phyloP scores from a whole-genome alignment of 2,113 vertebrate species.

The Aegotheles bennettii region DNA sequence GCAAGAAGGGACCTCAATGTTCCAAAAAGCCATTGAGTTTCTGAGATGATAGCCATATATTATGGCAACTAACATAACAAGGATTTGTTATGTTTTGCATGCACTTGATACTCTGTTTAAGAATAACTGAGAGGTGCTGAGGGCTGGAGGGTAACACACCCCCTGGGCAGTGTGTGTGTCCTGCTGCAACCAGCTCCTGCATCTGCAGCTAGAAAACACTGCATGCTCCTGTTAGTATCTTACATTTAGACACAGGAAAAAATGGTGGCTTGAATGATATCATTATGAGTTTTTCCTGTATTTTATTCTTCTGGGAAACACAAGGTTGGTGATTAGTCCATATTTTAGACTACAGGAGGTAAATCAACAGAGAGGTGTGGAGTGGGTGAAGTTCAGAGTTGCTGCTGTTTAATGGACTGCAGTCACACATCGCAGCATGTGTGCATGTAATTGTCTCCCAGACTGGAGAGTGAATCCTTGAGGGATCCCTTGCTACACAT shows the following conservation, averaged over 20 bases:
- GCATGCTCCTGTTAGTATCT: not conserved
- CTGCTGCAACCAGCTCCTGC: not conserved
- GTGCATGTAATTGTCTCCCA: not conserved
- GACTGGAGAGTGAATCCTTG: not conserved
- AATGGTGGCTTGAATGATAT: not conserved
- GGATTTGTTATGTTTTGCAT: not conserved
- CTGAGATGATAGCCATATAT: not conserved
- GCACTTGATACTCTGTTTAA: not conserved
- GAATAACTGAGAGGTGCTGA: not conserved
- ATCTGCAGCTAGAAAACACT: not conserved
- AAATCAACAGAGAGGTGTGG: not conserved
- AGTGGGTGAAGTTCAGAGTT: not conserved
- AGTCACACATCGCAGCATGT: not conserved
- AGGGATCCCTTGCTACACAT: not conserved
- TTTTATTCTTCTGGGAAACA: not conserved
- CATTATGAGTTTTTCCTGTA: not conserved
- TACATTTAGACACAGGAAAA: not conserved
- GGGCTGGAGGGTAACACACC: not conserved
- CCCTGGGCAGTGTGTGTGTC: accelerated
- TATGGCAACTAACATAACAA: not conserved
- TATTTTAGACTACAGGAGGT: not conserved
- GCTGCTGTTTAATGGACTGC: not conserved
- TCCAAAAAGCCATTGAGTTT: not conserved
- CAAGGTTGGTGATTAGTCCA: not conserved
- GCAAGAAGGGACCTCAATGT: too few relatives aligned